A percentile compares a stretch with the other conserved stretches of the same genome.
These are phyloP conservation scores for Clivina fossor DNA, from an alignment of 2,888 invertebrate species.

Conservation along the genomic window DNA sequence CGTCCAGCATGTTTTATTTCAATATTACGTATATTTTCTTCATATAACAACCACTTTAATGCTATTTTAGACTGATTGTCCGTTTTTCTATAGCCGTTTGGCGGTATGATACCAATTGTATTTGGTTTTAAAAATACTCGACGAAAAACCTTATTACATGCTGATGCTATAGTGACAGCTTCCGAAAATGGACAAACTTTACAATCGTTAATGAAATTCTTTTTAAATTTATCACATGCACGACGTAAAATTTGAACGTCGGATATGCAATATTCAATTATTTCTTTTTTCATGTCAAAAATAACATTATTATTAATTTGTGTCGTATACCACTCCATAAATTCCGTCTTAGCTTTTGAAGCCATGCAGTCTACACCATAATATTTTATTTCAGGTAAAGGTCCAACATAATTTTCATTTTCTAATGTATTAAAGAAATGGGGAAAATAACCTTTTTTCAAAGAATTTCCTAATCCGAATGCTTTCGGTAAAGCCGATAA, in stretches of 20 bases:
- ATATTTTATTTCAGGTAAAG: constrained; percentile 11
- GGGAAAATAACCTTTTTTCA: constrained; percentile 35
- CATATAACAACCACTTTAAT: constrained; percentile 36
- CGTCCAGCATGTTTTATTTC: constrained; percentile 26
- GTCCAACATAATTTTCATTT: constrained; percentile 29
- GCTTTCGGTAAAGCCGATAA: constrained; percentile 39
- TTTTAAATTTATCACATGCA: constrained; percentile 42
- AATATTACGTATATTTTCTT: constrained; percentile 29
- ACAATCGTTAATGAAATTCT: constrained; percentile 36
- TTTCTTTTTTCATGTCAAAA: constrained; percentile 43
- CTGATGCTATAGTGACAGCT: constrained; percentile 39
- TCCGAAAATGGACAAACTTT: constrained; percentile 43
- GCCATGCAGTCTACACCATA: constrained; percentile 24
- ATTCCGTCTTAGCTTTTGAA: constrained; percentile 2
- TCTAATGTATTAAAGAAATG: constrained; percentile 23
- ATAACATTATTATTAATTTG: constrained; percentile 24
- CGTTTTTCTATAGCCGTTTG: constrained; percentile 40
- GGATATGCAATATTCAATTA: constrained; percentile 39
- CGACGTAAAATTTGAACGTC: constrained; percentile 43
- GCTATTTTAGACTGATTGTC: constrained; percentile 41
- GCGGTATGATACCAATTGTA: constrained; percentile 44
- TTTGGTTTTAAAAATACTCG: constrained; percentile 42
- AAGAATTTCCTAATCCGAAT: constrained; percentile 33
- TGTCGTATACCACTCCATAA: constrained; percentile 23
- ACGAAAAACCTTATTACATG: constrained; percentile 40